Conservation (phyloP, 2,888 invertebrate species). For the Blastobasis adustella region DNA sequence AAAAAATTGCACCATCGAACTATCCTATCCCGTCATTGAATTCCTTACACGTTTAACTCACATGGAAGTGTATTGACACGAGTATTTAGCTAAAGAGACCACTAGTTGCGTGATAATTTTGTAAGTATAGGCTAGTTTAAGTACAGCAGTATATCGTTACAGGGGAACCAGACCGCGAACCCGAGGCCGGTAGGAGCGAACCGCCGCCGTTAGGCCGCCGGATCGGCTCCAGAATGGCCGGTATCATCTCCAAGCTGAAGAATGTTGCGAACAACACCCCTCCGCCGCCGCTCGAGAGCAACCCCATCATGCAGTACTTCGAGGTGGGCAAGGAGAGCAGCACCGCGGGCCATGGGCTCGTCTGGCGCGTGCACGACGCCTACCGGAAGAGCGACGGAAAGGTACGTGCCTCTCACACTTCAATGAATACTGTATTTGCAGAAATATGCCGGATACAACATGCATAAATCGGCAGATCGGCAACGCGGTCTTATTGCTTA, state of each 20-base stretch:
- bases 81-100: no score
- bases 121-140: no score
- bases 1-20: no score
- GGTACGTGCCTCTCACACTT: conserved; percentile 73
- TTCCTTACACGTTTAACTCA: no score
- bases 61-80: no score
- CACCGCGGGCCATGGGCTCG: conserved; percentile 89
- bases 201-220: conserved; percentile 17
- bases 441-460: no score
- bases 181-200: conserved; percentile 21
- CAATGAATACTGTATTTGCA: no score
- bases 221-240: conserved; percentile 35
- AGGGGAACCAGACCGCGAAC: conserved; percentile 19
- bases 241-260: conserved; percentile 43
- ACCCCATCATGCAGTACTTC: conserved; percentile 91
- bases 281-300: conserved; percentile 71
- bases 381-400: conserved; percentile 90
- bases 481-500: no score
- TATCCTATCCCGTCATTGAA: no score
- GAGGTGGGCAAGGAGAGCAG: conserved; percentile 88
- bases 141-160: neutral
- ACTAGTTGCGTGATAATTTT: no score
- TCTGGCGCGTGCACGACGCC: conserved; percentile 95
- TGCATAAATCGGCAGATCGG: no score
- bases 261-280: conserved; percentile 21